phyloP scores from a whole-genome alignment of 1,140 invertebrate species.

The Gyrodactylus bullatarudis region DNA sequence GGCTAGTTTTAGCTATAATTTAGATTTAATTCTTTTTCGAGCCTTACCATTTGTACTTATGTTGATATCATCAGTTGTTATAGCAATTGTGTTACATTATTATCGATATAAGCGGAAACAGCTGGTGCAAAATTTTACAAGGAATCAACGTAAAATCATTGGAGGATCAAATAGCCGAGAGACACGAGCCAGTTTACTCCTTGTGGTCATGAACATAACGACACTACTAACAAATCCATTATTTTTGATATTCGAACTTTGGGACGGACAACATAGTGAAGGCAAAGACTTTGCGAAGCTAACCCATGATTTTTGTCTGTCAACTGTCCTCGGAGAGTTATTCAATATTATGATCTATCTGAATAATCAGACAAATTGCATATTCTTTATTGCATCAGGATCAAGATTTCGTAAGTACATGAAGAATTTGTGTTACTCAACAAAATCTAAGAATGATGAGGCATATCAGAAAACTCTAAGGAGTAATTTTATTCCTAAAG shows the following conservation, averaged over 20 bases:
- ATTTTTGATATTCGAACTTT: slow-evolving; percentile 5
- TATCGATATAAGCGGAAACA: neutral
- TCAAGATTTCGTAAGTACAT: slow-evolving; percentile 1
- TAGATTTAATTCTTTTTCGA: slow-evolving; percentile 1
- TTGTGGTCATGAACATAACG: neutral
- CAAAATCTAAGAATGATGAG: neutral
- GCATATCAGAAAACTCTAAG: too few species aligned
- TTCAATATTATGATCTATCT: slow-evolving; percentile 2
- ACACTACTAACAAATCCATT: slow-evolving; percentile 4
- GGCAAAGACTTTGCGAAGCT: neutral
- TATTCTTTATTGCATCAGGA: neutral
- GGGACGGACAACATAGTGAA: neutral
- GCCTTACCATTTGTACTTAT: neutral
- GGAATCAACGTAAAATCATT: neutral
- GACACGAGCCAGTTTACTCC: neutral
- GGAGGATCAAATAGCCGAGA: neutral
- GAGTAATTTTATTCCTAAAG: too few species aligned
- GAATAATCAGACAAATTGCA: slow-evolving; percentile 6
- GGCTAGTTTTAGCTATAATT: neutral
- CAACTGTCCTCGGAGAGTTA: neutral
- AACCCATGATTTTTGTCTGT: neutral
- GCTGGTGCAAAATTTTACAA: neutral
- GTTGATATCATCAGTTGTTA: neutral
- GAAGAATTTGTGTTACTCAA: neutral
- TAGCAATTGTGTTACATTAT: neutral